Conservation (phyloP, 1,140 invertebrate genomes). For the Diorhabda elongata region DNA sequence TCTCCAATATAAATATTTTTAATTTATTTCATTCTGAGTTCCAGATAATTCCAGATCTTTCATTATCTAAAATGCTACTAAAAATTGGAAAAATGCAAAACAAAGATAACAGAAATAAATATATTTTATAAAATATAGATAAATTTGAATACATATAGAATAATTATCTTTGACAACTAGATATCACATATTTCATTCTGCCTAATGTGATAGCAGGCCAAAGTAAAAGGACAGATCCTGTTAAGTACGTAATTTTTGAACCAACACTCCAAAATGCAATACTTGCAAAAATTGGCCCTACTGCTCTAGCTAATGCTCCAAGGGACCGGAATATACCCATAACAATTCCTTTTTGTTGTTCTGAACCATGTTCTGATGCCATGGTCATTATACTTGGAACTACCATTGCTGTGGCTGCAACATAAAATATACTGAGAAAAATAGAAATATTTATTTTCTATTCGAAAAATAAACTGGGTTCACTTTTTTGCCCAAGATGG, state of each 20-base stretch:
- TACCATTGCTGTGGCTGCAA: conserved; percentile 83
- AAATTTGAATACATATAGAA: too few species aligned
- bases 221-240: conserved; percentile 63
- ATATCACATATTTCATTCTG: background rate
- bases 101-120: too few species aligned
- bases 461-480: too few species aligned
- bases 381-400: conserved; percentile 91
- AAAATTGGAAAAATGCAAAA: too few species aligned
- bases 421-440: background rate
- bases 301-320: conserved; percentile 86
- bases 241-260: conserved; percentile 67
- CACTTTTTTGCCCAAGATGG: too few species aligned
- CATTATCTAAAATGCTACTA: too few species aligned
- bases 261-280: conserved; percentile 80
- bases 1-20: too few species aligned
- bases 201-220: conserved; percentile 54
- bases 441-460: too few species aligned
- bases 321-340: conserved; percentile 92
- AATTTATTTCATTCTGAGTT: too few species aligned
- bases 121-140: too few species aligned
- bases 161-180: too few species aligned
- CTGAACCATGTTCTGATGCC: conserved; percentile 76
- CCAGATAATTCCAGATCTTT: too few species aligned
- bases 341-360: conserved; percentile 85
- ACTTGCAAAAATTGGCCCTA: conserved; percentile 86